Evolutionary conservation across 2,797 vertebrate species (phyloP).

Genomic region (Lerista edwardsae): DNA sequence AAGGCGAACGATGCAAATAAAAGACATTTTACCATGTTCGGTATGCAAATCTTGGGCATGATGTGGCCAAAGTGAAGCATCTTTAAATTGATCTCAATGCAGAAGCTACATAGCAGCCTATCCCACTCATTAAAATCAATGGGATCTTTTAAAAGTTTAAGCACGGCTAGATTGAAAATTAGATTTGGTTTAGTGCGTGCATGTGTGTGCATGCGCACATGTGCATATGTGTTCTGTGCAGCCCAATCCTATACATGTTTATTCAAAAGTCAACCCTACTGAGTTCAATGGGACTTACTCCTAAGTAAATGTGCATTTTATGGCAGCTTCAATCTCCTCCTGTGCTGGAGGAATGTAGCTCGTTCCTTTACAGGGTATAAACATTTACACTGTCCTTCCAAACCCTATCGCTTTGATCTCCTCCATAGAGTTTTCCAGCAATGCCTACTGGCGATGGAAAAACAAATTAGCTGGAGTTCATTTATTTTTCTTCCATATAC

Average conservation of each 20-base stretch:
- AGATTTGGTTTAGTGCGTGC: background rate
- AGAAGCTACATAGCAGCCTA: background rate
- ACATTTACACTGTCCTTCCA: conserved; percentile 69
- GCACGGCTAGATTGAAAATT: background rate
- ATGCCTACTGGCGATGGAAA: conserved; percentile 83
- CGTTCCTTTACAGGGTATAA: conserved; percentile 43
- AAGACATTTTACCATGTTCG: background rate
- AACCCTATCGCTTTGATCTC: conserved; percentile 77
- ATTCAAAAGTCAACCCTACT: background rate
- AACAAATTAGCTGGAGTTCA: conserved; percentile 82
- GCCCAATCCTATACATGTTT: background rate
- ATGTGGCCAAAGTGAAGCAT: background rate
- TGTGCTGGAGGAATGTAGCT: conserved; percentile 31
- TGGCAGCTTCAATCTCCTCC: background rate
- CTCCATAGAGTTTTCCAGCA: conserved; percentile 71
- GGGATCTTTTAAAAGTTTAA: background rate
- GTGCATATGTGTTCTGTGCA: background rate
- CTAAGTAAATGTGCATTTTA: conserved; percentile 14
- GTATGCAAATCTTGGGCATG: background rate
- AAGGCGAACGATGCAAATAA: conserved; percentile 14
- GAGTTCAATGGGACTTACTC: conserved; percentile 11
- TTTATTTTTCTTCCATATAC: conserved; percentile 75
- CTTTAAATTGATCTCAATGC: background rate
- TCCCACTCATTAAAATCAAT: background rate
- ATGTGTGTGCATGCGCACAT: no score